Evolutionary conservation across 2,797 vertebrate genomes (phyloP).

Genomic region (Stomatorhinus walkeri): DNA sequence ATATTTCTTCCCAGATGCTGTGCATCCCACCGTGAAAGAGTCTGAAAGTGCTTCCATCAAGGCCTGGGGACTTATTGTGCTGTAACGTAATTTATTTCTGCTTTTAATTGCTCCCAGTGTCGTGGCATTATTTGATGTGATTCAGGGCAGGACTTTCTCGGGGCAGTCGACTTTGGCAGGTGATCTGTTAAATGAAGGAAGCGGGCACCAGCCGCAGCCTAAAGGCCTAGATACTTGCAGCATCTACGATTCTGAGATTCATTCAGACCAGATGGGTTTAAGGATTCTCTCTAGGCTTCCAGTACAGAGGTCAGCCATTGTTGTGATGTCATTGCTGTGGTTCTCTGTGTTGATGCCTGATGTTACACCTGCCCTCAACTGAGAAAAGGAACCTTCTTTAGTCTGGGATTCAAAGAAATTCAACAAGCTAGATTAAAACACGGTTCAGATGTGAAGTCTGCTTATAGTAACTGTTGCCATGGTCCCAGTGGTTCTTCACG

Average conservation of each 20-base stretch:
- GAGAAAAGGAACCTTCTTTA: background rate
- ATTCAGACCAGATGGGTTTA: background rate
- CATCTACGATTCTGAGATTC: background rate
- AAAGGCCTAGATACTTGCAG: background rate
- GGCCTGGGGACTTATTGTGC: background rate
- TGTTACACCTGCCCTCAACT: background rate
- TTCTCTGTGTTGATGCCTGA: background rate
- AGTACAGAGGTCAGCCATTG: background rate
- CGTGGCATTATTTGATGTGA: background rate
- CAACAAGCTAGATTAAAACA: background rate
- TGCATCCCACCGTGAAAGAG: background rate
- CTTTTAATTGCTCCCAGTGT: conserved; percentile 14
- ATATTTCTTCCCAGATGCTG: background rate
- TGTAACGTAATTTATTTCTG: background rate
- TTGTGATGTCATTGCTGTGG: background rate
- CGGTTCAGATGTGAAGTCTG: background rate
- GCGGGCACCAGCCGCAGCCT: background rate
- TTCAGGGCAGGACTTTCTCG: background rate
- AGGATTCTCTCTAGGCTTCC: background rate
- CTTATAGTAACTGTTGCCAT: background rate
- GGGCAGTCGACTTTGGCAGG: background rate
- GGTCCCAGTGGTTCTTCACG: background rate
- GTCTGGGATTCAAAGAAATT: background rate
- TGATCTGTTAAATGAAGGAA: conserved; percentile 5
- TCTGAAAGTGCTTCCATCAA: background rate